phyloP scores from a whole-genome alignment of 2,113 vertebrate species.

The Poeciliopsis occidentalis region DNA sequence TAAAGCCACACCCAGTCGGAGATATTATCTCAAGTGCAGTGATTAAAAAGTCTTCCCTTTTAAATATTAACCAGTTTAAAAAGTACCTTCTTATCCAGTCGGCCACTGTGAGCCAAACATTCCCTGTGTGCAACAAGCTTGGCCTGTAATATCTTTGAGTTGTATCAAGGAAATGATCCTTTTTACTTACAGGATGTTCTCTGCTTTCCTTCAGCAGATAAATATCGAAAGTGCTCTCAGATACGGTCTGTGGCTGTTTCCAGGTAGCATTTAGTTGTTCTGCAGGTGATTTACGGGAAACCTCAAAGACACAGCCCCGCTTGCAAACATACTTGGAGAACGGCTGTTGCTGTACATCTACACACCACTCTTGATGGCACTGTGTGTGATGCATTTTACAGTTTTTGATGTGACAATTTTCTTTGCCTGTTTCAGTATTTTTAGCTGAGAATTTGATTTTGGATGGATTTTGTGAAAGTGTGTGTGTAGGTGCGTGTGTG shows the following conservation, averaged over 20 bases:
- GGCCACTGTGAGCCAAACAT: constrained; percentile 2
- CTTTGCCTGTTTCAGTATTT: constrained; percentile 9
- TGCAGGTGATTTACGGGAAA: constrained; percentile 30
- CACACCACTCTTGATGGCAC: not conserved
- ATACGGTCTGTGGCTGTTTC: constrained; percentile 43
- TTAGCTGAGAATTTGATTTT: constrained; percentile 53
- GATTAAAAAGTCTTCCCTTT: constrained; percentile 9
- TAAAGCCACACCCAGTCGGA: not conserved
- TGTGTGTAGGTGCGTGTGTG: too few species aligned
- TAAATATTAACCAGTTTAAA: constrained; percentile 13
- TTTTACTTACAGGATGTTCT: constrained; percentile 44
- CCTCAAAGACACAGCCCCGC: constrained; percentile 9
- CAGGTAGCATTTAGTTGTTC: constrained; percentile 30
- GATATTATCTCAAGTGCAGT: not conserved
- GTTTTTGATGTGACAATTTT: constrained; percentile 3
- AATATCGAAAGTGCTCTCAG: constrained; percentile 41
- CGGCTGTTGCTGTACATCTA: constrained; percentile 10
- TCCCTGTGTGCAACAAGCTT: constrained; percentile 10
- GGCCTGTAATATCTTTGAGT: constrained; percentile 11
- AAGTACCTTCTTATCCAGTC: constrained; percentile 29
- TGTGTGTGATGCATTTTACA: not conserved
- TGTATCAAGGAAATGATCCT: constrained; percentile 37
- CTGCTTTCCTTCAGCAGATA: constrained; percentile 41
- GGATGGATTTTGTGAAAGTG: constrained; percentile 19
- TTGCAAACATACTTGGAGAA: constrained; percentile 6